Evolutionary conservation across 2,113 vertebrate species (phyloP), one percentile per base, ranked within the genome.

Genomic region (Pyrgilauda ruficollis): DNA sequence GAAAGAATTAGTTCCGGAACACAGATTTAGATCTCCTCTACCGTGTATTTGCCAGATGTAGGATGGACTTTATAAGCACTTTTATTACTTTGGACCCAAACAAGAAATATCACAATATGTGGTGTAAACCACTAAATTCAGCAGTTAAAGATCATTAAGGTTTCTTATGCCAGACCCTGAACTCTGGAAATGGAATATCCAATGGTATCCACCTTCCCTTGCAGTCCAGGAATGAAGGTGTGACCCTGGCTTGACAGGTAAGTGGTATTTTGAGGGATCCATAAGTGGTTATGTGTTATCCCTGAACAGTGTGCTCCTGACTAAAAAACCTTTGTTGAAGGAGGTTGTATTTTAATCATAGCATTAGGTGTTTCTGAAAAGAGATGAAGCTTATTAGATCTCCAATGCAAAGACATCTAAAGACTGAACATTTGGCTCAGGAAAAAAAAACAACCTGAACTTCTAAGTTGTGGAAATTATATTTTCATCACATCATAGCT

Each of bases 1-100:
- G 58, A 74, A 83, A 73, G 46, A 90, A 87, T 84, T 85, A 94
- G 78, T 94, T 82, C 55, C 35, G n/a, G 67, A 93, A 77, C 50
- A 86, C 41, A 84, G 58, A 56, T 89, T 89, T 91, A 87, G 62
- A 89, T 89, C 53, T 93, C 31, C 31, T 91, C n/a, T 72, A 41
- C 22, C 28, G 7, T 23, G 19, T 80, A 87, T 69, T 85, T 39
- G 8, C 33, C 84, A 91, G 88, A 70, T 61, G 52, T 44, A 70
- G 7, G 28, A 13, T 63, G 75, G 93, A 63, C 17, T 86, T 91
- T 47, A 46, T 41, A 76, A 72, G 37, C 27, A 62, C 59, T 87
- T 89, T 69, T 59, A 43, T 43, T 90, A 17, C 39, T 87, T 85
- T 87, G 30, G 33, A 49, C 15, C 55, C 0, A 0, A 73, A 82